Percentiles rank a stretch among this genome's conserved stretches.
Conservation (phyloP, 2,113 vertebrate genomes). For the Neolamprologus devosi region DNA sequence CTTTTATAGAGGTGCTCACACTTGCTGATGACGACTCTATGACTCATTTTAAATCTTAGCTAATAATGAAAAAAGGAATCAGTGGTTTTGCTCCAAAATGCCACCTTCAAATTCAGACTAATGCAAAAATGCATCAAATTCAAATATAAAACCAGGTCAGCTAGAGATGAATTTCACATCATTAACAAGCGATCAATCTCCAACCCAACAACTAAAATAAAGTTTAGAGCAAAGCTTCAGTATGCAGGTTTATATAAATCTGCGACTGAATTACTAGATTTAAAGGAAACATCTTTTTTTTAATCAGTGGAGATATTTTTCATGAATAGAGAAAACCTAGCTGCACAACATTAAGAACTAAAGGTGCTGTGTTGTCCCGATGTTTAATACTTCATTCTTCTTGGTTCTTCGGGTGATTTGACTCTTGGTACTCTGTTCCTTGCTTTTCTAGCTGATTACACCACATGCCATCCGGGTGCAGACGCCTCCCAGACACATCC, state of each 20-base stretch:
- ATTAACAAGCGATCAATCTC: background rate
- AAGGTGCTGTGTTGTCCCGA: background rate
- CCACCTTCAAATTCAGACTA: background rate
- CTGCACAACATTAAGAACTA: background rate
- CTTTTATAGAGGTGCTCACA: background rate
- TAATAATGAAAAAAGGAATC: background rate
- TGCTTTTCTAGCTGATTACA: conserved; percentile 44
- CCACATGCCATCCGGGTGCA: conserved; percentile 64
- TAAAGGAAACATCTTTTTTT: background rate
- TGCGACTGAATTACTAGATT: background rate
- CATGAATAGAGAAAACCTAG: background rate
- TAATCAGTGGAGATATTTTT: background rate
- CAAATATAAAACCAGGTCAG: background rate
- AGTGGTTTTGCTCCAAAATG: background rate
- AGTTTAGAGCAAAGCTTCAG: background rate
- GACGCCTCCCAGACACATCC: conserved; percentile 67
- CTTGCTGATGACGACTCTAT: background rate
- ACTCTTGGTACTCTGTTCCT: background rate
- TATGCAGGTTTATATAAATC: background rate
- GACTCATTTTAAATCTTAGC: background rate
- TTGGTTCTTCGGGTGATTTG: background rate
- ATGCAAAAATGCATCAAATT: background rate
- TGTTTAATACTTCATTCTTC: background rate
- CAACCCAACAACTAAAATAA: background rate
- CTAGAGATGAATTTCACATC: background rate